Percentiles rank a stretch among this genome's conserved stretches.
phyloP scores from a whole-genome alignment of 2,113 vertebrate genomes.

The Sinocyclocheilus grahami region DNA sequence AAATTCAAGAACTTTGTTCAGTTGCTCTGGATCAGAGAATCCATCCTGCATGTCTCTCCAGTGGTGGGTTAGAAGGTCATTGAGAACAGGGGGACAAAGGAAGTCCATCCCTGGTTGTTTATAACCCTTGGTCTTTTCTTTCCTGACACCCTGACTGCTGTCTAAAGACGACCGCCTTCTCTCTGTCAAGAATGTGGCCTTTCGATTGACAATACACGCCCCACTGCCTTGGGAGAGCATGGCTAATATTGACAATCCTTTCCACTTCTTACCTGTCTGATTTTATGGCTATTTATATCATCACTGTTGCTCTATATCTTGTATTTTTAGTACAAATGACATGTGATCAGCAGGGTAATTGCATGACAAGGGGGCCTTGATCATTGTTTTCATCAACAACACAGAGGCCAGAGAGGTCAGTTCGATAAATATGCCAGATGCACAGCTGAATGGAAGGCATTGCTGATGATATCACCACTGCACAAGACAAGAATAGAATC shows the following conservation, averaged over 20 bases:
- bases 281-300: constrained; percentile 57
- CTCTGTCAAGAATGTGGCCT: constrained; percentile 12
- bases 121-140: constrained; percentile 8
- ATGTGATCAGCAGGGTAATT: constrained; percentile 34
- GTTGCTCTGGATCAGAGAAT: constrained; percentile 51
- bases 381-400: constrained; percentile 36
- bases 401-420: constrained; percentile 40
- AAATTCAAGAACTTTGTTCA: constrained; percentile 63
- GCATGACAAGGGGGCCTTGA: constrained; percentile 34
- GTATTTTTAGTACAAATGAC: constrained; percentile 59
- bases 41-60: constrained; percentile 61
- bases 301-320: constrained; percentile 42
- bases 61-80: constrained; percentile 54
- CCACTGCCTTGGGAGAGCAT: constrained; percentile 49
- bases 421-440: constrained; percentile 44
- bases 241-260: constrained; percentile 28
- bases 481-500: constrained; percentile 41
- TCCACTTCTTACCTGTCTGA: constrained; percentile 48
- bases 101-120: constrained; percentile 56
- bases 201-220: background rate
- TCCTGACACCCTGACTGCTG: background rate
- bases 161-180: constrained; percentile 30
- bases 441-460: constrained; percentile 40
- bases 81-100: constrained; percentile 56
- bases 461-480: constrained; percentile 55